These are phyloP conservation scores for Aplochiton taeniatus DNA, from an alignment of 2,797 vertebrate genomes.

Conservation along the genomic window DNA sequence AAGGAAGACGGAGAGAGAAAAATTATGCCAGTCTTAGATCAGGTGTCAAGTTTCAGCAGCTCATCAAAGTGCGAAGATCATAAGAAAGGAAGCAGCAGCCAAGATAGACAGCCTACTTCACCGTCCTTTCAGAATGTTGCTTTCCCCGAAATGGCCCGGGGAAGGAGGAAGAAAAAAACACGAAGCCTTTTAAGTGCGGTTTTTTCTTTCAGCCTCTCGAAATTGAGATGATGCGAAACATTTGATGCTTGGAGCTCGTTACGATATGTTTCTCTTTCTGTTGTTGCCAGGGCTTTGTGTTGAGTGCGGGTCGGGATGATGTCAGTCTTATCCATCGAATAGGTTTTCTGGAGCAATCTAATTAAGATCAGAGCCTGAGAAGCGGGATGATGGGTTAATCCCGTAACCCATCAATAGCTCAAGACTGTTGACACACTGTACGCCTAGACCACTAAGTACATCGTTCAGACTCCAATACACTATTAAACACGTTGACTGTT, in stretches of 20 bases:
- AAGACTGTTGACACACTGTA: too few species aligned
- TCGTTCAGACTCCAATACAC: too few species aligned
- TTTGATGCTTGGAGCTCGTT: neutral
- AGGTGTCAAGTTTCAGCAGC: slow-evolving; percentile 6
- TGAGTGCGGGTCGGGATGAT: neutral
- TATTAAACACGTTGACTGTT: too few species aligned
- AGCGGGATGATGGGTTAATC: too few species aligned
- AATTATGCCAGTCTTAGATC: neutral
- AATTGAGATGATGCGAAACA: slow-evolving; percentile 2
- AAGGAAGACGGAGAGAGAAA: neutral
- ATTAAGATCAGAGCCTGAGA: neutral
- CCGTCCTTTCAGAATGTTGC: slow-evolving; percentile 5
- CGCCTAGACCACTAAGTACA: too few species aligned
- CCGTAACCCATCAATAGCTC: too few species aligned
- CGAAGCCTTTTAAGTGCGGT: neutral
- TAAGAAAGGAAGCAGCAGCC: neutral
- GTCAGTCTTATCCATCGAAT: neutral
- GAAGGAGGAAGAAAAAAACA: neutral
- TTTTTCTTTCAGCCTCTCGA: neutral
- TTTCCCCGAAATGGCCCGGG: neutral
- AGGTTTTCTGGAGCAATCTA: neutral
- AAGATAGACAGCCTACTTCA: slow-evolving; percentile 3
- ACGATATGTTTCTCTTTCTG: neutral
- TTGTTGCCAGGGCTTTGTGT: neutral
- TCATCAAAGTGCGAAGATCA: slow-evolving; percentile 17